Conservation (phyloP, 2,113 vertebrate species). For the Ceyx cyanopectus region DNA sequence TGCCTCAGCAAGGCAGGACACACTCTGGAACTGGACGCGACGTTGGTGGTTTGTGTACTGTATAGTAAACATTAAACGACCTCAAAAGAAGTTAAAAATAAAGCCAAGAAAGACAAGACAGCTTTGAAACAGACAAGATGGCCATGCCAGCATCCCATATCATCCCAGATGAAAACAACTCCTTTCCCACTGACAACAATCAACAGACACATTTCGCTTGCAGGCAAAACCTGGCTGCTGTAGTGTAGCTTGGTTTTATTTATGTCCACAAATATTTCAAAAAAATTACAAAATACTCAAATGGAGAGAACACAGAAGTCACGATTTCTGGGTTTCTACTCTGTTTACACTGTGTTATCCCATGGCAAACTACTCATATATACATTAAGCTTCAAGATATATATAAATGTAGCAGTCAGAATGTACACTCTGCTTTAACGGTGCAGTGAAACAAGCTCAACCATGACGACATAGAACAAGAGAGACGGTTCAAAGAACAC, state of each 20-base stretch:
- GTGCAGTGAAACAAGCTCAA: constrained; percentile 92
- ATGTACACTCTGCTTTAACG: constrained; percentile 92
- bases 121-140: not conserved
- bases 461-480: constrained; percentile 96
- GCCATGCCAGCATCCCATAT: not conserved
- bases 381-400: constrained; percentile 99
- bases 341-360: constrained; percentile 99
- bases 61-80: not conserved
- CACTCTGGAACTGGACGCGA: not conserved
- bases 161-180: not conserved
- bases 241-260: constrained; percentile 99
- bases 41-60: not conserved
- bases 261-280: constrained; percentile 99
- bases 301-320: constrained; percentile 99
- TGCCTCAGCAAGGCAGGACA: not conserved
- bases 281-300: constrained; percentile 99
- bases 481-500: constrained; percentile 85
- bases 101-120: not conserved
- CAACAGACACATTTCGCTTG: constrained; percentile 40
- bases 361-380: constrained; percentile 99
- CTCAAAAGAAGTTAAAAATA: not conserved
- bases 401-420: constrained; percentile 98
- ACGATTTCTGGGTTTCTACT: constrained; percentile 99
- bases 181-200: not conserved
- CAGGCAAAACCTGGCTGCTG: constrained; percentile 73